Evolutionary conservation across 2,888 invertebrate genomes (phyloP).

Genomic region (Aspidiotus rigidus): DNA sequence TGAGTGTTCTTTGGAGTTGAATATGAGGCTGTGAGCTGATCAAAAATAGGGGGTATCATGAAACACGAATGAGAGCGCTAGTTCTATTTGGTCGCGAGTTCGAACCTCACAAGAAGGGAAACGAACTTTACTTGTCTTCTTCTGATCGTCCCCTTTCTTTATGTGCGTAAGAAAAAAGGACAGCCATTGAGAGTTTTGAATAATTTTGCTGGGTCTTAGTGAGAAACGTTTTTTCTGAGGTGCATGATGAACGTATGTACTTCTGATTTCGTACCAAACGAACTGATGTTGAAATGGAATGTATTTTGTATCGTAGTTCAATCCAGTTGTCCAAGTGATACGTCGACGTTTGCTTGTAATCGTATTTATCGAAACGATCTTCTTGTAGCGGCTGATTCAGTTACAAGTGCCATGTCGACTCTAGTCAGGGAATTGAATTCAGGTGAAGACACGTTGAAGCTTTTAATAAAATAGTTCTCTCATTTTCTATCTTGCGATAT

Average conservation of each 20-base stretch:
- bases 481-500: not conserved
- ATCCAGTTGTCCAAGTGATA: conserved; percentile 18
- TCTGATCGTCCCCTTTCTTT: too few species aligned
- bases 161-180: too few species aligned
- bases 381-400: conserved; percentile 90
- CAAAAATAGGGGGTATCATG: not conserved
- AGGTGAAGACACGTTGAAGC: conserved; percentile 35
- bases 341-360: conserved; percentile 40
- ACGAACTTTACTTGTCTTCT: too few species aligned
- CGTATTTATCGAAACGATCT: conserved; percentile 74
- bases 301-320: conserved; percentile 7
- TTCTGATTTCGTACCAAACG: too few species aligned
- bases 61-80: too few species aligned
- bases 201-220: too few species aligned
- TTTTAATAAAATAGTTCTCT: not conserved
- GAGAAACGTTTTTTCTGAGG: too few species aligned
- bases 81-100: too few species aligned
- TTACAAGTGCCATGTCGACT: conserved; percentile 95
- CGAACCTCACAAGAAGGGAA: too few species aligned
- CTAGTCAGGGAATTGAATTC: conserved; percentile 86
- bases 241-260: too few species aligned
- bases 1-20: not conserved
- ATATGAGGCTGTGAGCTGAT: not conserved
- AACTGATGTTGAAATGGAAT: not conserved
- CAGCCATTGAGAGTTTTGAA: too few species aligned